Evolutionary conservation across 2,797 vertebrate genomes (phyloP), one percentile per base, ranked within the genome.

Genomic region (Falco cherrug): DNA sequence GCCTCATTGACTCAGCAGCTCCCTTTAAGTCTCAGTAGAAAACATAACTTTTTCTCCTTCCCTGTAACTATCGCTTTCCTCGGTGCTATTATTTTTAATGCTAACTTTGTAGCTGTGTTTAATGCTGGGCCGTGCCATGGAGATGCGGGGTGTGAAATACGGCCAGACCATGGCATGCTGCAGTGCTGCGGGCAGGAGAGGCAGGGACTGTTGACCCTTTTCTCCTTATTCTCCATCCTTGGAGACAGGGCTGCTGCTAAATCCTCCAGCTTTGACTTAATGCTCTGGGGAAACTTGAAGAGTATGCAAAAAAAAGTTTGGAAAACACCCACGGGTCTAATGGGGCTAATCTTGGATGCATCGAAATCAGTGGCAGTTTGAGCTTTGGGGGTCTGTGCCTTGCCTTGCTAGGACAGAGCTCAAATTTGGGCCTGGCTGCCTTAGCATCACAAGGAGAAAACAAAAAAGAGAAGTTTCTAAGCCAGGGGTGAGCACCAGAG

Each of bases 1-100:
- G 85, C 89, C 56, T 84, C 91, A 28, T 90, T 65, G 83, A 81
- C 86, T 84, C 78, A 67, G 65, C 74, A 48, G 56, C 57, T 93
- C 1, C 0, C 74, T 84, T 75, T 61, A 78, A 75, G 71, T 74
- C 91, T 87, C 79, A 18, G 57, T 67, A 81, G 57, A 63, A 87
- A 90, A 17, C 57, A 12, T 8, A 76, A 80, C 78, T 93, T 93
- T 47, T 73, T 28, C 63, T 63, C 63, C 81, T 80, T 83, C 39
- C 45, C 53, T 61, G 6, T 56, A 71, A 48, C 57, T 86, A 87
- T 67, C 6, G 0, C 56, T 10, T 29, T 47, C 45, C 31, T 41
- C 28, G 1, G 0, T 39, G 64, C 74, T 89, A 3, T 53, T 84
- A 33, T 53, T 63, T 79, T 48, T 75, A 53, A 57, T 14, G 75